A percentile compares a stretch with the other conserved stretches of the same genome.
Conservation (phyloP, 2,888 invertebrate species). For the Hedychridium roseum region DNA sequence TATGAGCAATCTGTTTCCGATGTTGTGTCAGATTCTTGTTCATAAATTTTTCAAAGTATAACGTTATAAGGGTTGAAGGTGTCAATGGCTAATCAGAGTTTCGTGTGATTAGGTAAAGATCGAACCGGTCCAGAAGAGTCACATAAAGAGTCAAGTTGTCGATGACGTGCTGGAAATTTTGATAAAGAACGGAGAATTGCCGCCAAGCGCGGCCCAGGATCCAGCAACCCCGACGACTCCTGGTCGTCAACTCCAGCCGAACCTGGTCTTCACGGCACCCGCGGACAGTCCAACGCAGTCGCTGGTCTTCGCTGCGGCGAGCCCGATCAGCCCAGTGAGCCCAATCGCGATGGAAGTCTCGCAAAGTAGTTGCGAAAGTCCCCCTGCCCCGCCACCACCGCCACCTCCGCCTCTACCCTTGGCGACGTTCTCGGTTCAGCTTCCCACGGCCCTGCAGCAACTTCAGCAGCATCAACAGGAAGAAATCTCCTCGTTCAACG, state of each 20-base stretch:
- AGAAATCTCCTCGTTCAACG: conserved; percentile 48
- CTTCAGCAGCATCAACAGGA: conserved; percentile 50
- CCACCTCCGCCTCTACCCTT: conserved; percentile 63
- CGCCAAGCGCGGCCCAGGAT: conserved; percentile 85
- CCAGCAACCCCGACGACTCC: conserved; percentile 69
- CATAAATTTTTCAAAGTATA: background rate
- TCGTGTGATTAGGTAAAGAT: conserved; percentile 53
- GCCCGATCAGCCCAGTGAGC: conserved; percentile 55
- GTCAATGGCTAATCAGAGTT: too few species aligned
- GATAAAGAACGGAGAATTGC: conserved; percentile 91
- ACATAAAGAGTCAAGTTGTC: conserved; percentile 78
- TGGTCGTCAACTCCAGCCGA: conserved; percentile 60
- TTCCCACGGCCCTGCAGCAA: conserved; percentile 53
- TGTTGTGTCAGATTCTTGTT: background rate
- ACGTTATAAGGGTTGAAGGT: too few species aligned
- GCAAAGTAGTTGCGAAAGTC: conserved; percentile 52
- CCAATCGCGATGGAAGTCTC: conserved; percentile 58
- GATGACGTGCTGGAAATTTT: conserved; percentile 94
- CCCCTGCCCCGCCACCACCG: conserved; percentile 51
- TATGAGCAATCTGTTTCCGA: background rate
- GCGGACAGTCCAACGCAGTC: conserved; percentile 57
- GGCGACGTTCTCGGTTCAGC: conserved; percentile 60
- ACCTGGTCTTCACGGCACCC: conserved; percentile 57
- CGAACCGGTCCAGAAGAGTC: conserved; percentile 61
- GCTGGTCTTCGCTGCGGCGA: conserved; percentile 50